Percentiles rank a stretch among this genome's conserved stretches.
Conservation (phyloP, 2,797 vertebrate genomes). For the Austrolebias charrua region DNA sequence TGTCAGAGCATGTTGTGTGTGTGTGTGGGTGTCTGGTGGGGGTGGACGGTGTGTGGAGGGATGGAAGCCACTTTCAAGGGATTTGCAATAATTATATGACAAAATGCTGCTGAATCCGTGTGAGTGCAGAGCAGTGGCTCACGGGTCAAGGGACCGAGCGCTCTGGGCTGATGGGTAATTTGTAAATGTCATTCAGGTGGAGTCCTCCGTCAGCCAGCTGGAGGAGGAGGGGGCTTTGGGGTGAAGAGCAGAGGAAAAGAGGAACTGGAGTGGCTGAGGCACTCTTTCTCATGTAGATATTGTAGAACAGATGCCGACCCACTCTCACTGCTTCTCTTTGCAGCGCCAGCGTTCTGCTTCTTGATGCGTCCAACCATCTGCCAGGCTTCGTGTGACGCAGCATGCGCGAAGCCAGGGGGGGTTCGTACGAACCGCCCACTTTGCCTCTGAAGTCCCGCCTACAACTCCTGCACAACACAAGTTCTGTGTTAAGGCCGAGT, state of each 20-base stretch:
- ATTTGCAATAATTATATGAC: constrained; percentile 99
- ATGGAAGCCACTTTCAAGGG: constrained; percentile 93
- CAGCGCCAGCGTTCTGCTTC: constrained; percentile 29
- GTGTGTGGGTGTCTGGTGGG: constrained; percentile 41
- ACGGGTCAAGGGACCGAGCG: constrained; percentile 95
- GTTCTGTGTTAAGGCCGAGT: too few relatives aligned
- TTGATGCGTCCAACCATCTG: constrained; percentile 39
- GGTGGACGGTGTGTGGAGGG: constrained; percentile 27
- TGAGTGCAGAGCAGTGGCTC: constrained; percentile 94
- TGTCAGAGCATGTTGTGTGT: constrained; percentile 59
- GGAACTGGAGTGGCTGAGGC: constrained; percentile 35
- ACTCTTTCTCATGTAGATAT: constrained; percentile 81
- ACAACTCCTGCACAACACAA: too few relatives aligned
- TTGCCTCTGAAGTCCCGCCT: too few relatives aligned
- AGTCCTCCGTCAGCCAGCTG: constrained; percentile 82
- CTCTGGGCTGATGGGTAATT: constrained; percentile 97
- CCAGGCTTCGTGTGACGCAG: too few relatives aligned
- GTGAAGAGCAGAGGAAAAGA: constrained; percentile 31
- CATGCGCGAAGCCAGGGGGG: too few relatives aligned
- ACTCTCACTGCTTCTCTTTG: constrained; percentile 41
- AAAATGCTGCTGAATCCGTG: constrained; percentile 96
- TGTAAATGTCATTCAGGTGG: constrained; percentile 98
- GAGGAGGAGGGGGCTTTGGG: constrained; percentile 41
- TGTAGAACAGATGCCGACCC: constrained; percentile 55
- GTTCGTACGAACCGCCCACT: too few relatives aligned